Evolutionary conservation across 2,797 vertebrate species (phyloP).

Genomic region (Lepus townsendii): DNA sequence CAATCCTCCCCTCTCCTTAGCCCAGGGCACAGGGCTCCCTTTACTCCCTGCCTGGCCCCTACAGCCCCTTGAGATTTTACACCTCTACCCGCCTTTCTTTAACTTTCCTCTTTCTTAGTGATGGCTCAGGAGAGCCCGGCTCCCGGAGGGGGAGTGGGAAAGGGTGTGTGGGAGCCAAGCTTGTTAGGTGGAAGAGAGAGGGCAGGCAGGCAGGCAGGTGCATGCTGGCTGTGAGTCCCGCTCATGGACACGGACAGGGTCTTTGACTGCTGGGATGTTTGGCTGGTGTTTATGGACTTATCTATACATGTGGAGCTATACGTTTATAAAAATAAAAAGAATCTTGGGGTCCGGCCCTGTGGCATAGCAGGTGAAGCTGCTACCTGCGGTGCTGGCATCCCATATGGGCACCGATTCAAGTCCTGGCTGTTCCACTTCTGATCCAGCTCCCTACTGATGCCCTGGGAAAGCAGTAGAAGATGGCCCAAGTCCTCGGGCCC

Average conservation of each 20-base stretch:
- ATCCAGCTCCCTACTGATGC: too few species aligned
- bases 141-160: background rate
- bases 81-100: background rate
- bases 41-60: background rate
- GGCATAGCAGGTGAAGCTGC: too few species aligned
- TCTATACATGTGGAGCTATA: background rate
- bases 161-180: background rate
- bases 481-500: too few species aligned
- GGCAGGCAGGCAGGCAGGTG: background rate
- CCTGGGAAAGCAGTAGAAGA: too few species aligned
- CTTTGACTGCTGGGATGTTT: background rate
- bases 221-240: background rate
- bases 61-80: background rate
- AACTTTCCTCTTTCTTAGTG: background rate
- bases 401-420: too few species aligned
- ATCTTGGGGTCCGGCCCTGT: background rate
- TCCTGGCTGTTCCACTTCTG: too few species aligned
- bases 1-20: background rate
- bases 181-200: background rate
- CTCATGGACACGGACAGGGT: too few species aligned
- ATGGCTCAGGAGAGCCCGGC: background rate
- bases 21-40: background rate
- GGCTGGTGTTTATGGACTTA: background rate
- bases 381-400: too few species aligned
- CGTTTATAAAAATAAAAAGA: background rate